Conservation (phyloP, 2,797 vertebrate genomes). For the Pseudomugil gertrudae region DNA sequence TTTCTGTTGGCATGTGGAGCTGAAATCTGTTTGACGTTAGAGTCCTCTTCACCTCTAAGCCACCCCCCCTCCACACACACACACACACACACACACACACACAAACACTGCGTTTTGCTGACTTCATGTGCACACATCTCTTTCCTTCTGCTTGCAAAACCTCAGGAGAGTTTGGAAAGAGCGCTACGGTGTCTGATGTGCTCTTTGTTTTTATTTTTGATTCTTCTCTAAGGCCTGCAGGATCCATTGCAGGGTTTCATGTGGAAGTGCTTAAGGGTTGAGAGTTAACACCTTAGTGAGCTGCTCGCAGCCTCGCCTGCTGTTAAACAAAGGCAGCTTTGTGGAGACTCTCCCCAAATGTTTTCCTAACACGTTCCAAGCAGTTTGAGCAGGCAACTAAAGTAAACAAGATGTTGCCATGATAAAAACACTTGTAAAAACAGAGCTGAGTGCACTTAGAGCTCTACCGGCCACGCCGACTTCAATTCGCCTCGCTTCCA, state of each 20-base stretch:
- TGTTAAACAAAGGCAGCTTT: constrained; percentile 97
- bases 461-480: constrained; percentile 68
- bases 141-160: constrained; percentile 36
- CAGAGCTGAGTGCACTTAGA: constrained; percentile 90
- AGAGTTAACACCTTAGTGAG: constrained; percentile 99
- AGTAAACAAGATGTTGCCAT: constrained; percentile 99
- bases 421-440: constrained; percentile 99
- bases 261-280: constrained; percentile 99
- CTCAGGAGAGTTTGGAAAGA: constrained; percentile 59
- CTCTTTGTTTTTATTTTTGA: constrained; percentile 84
- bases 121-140: constrained; percentile 59
- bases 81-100: too few species aligned
- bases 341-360: constrained; percentile 94
- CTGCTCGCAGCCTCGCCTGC: constrained; percentile 86
- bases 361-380: constrained; percentile 99
- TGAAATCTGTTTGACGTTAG: constrained; percentile 80
- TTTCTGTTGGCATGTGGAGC: constrained; percentile 80
- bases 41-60: constrained; percentile 76
- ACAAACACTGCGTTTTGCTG: constrained; percentile 72
- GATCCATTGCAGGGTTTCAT: constrained; percentile 86
- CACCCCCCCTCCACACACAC: constrained; percentile 5
- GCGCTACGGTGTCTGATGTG: constrained; percentile 86
- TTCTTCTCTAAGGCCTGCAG: constrained; percentile 84
- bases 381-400: constrained; percentile 99
- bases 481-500: constrained; percentile 81